These are phyloP conservation scores for Stratiomys singularior DNA, from an alignment of 2,888 invertebrate species.

Conservation along the genomic window DNA sequence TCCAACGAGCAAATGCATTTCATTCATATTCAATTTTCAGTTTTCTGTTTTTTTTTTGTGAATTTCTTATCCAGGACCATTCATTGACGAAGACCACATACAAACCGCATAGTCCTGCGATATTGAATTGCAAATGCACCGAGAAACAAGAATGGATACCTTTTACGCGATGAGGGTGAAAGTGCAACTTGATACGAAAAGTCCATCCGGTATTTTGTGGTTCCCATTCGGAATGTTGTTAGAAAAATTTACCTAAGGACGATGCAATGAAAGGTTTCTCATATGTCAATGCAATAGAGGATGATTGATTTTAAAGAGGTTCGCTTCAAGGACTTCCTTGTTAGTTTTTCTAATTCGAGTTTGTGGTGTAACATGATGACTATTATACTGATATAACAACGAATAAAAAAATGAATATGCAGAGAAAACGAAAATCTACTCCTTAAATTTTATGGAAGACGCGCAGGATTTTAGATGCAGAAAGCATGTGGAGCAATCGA, in stretches of 20 bases:
- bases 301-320: slow-evolving; percentile 39
- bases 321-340: slow-evolving; percentile 48
- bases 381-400: background rate
- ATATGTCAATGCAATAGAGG: slow-evolving; percentile 13
- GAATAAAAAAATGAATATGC: background rate
- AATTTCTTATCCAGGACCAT: background rate
- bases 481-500: too few species aligned
- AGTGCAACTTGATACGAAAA: slow-evolving; percentile 50
- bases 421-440: too few species aligned
- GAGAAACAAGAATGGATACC: slow-evolving; percentile 11
- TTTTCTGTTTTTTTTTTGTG: slow-evolving; percentile 9
- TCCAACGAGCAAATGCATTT: slow-evolving; percentile 19
- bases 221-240: slow-evolving; percentile 45
- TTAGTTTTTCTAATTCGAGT: slow-evolving; percentile 45
- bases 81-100: background rate
- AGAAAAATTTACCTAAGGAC: slow-evolving; percentile 27
- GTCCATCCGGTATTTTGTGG: slow-evolving; percentile 52
- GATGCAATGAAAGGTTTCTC: slow-evolving; percentile 39
- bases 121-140: background rate
- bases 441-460: too few species aligned
- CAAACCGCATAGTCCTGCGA: slow-evolving; percentile 24
- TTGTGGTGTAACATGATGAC: slow-evolving; percentile 37
- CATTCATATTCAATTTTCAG: slow-evolving; percentile 29
- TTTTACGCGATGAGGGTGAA: slow-evolving; percentile 47
- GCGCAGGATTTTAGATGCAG: too few species aligned